phyloP scores from a whole-genome alignment of 2,113 vertebrate species.

The Eonycteris spelaea region DNA sequence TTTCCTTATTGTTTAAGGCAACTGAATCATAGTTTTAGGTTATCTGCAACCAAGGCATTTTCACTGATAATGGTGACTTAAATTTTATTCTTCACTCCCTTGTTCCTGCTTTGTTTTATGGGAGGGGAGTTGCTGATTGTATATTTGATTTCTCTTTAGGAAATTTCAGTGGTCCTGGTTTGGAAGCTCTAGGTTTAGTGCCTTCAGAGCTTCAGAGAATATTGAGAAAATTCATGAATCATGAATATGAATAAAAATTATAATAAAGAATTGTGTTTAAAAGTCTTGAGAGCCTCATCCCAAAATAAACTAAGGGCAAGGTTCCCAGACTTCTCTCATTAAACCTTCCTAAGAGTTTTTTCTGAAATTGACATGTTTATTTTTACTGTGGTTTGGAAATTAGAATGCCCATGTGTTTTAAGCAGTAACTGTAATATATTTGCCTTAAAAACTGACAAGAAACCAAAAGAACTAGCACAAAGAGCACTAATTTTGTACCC shows the following conservation, averaged over 20 bases:
- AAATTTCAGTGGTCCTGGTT: not conserved
- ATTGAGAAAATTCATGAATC: not conserved
- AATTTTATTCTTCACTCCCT: slow-evolving; percentile 7
- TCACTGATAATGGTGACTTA: not conserved
- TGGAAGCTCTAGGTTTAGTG: not conserved
- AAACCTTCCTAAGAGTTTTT: not conserved
- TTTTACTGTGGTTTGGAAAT: slow-evolving; percentile 45
- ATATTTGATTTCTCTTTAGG: not conserved
- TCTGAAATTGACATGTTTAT: slow-evolving; percentile 4
- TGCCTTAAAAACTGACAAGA: slow-evolving; percentile 53
- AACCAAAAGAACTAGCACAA: slow-evolving; percentile 28
- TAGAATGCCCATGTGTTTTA: slow-evolving; percentile 35
- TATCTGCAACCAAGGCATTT: not conserved
- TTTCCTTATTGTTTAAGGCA: not conserved
- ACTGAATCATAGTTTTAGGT: not conserved
- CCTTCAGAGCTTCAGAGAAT: not conserved
- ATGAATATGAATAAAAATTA: not conserved
- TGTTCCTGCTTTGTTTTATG: not conserved
- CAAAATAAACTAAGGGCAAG: slow-evolving; percentile 14
- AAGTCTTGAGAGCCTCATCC: not conserved
- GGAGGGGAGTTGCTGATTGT: not conserved
- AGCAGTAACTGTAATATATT: not conserved
- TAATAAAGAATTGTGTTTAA: not conserved
- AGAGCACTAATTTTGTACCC: slow-evolving; percentile 13
- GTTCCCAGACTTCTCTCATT: slow-evolving; percentile 19